These are phyloP conservation scores for Chlorops oryzae DNA, from an alignment of 1,140 invertebrate genomes.

Conservation along the genomic window DNA sequence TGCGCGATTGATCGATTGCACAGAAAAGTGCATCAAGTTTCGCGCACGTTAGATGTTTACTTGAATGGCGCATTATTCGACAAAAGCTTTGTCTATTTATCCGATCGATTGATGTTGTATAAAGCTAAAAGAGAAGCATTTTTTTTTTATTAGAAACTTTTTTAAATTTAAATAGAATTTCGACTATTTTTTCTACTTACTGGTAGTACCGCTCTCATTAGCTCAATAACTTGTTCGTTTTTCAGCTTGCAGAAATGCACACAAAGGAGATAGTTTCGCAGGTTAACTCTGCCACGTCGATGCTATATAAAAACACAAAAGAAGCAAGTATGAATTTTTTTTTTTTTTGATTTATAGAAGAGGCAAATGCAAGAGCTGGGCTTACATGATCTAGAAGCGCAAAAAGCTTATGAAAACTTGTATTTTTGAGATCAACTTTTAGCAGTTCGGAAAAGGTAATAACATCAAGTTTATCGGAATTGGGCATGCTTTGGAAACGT, in stretches of 20 bases:
- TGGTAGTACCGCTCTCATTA: constrained; percentile 26
- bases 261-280: constrained; percentile 41
- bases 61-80: constrained; percentile 30
- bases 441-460: constrained; percentile 37
- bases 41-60: constrained; percentile 30
- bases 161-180: not conserved
- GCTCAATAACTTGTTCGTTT: constrained; percentile 33
- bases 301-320: constrained; percentile 18
- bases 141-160: not conserved
- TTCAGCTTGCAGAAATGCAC: constrained; percentile 37
- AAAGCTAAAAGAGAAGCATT: constrained; percentile 21
- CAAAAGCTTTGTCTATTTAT: constrained; percentile 32
- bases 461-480: constrained; percentile 33
- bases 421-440: constrained; percentile 28
- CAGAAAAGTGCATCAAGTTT: constrained; percentile 31
- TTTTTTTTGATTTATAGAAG: not conserved
- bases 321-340: not conserved
- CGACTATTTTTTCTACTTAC: not conserved
- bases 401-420: constrained; percentile 34
- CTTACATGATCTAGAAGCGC: constrained; percentile 38
- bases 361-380: not conserved
- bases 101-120: constrained; percentile 27
- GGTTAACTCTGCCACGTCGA: constrained; percentile 26
- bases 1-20: constrained; percentile 28
- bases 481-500: constrained; percentile 21